Evolutionary conservation across 2,113 vertebrate species (phyloP).

Genomic region (Lasiurus cinereus): DNA sequence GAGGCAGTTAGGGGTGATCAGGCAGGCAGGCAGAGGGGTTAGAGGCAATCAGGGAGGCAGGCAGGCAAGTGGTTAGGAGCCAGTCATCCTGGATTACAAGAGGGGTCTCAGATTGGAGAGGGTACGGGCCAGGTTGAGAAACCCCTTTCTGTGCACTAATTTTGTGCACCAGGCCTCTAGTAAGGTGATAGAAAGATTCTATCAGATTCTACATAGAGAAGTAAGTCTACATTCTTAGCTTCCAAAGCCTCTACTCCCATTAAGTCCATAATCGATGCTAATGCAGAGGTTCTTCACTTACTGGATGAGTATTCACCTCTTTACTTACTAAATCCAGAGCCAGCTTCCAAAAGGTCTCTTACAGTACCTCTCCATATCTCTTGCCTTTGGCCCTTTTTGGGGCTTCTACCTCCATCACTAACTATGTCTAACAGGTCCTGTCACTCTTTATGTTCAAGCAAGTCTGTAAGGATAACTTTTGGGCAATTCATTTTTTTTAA

Average conservation of each 20-base stretch:
- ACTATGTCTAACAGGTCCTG: not conserved
- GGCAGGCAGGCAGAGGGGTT: too few species aligned
- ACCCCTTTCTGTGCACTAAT: too few species aligned
- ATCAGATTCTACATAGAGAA: not conserved
- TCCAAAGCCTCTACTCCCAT: not conserved
- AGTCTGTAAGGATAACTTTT: not conserved
- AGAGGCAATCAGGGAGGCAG: too few species aligned
- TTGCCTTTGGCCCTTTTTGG: not conserved
- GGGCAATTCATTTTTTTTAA: not conserved
- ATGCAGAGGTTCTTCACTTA: not conserved
- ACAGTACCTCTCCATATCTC: not conserved
- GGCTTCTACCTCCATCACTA: not conserved
- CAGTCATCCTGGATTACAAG: too few species aligned
- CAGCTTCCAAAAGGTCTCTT: not conserved
- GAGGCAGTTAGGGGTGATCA: too few species aligned
- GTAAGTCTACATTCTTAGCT: too few species aligned
- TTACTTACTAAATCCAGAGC: too few species aligned
- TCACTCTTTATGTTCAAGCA: not conserved
- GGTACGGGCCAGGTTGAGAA: too few species aligned
- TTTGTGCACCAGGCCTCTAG: too few species aligned
- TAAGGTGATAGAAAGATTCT: not conserved
- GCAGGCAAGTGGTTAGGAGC: too few species aligned
- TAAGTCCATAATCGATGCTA: not conserved
- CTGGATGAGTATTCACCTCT: too few species aligned
- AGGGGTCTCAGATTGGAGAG: too few species aligned